Evolutionary conservation across 2,113 vertebrate genomes (phyloP).

Genomic region (Ramphastos sulfuratus): DNA sequence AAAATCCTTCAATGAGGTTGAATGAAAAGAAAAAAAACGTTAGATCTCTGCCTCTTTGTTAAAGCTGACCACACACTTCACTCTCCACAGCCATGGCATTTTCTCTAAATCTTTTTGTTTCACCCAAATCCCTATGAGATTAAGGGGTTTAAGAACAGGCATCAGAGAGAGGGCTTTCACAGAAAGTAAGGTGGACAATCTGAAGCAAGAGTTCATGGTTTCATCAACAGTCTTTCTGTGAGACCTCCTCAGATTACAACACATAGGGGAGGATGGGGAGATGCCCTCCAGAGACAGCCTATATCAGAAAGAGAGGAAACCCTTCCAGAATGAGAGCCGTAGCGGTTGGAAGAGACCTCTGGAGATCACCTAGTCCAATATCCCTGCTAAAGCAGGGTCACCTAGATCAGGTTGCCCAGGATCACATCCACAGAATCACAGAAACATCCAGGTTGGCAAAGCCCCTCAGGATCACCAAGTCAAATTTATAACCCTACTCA

Average conservation of each 20-base stretch:
- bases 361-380: no score
- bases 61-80: not conserved
- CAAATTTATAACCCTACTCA: no score
- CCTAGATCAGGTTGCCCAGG: no score
- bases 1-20: not conserved
- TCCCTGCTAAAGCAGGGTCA: no score
- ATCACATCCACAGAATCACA: no score
- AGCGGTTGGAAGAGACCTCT: no score
- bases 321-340: not conserved
- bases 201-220: not conserved
- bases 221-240: not conserved
- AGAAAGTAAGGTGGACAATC: not conserved
- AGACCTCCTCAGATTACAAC: not conserved
- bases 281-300: not conserved
- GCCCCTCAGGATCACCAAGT: no score
- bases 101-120: not conserved
- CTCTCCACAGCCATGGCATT: not conserved
- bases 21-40: not conserved
- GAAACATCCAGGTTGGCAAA: no score
- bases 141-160: not conserved
- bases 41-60: not conserved
- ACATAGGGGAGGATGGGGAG: not conserved
- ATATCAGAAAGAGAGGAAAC: not conserved
- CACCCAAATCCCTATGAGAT: not conserved
- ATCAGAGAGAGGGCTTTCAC: not conserved